Evolutionary conservation across 1,140 invertebrate genomes (phyloP).

Genomic region (Achroia grisella): DNA sequence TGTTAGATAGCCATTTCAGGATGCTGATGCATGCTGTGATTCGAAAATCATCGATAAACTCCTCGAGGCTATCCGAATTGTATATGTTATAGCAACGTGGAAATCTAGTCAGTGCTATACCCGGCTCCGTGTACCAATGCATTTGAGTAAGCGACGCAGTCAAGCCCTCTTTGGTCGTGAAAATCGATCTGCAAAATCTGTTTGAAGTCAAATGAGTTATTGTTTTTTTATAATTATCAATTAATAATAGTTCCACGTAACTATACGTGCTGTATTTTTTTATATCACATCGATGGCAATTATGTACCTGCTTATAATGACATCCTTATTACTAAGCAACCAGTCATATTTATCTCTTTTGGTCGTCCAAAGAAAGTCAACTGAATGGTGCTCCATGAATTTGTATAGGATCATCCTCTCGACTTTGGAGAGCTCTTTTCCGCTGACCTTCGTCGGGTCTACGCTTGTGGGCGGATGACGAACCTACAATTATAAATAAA

Average conservation of each 20-base stretch:
- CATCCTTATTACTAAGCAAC: conserved; percentile 70
- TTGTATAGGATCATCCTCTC: conserved; percentile 78
- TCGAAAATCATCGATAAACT: conserved; percentile 93
- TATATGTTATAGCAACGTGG: conserved; percentile 91
- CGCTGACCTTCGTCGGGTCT: conserved; percentile 61
- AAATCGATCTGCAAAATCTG: conserved; percentile 86
- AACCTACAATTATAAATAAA: conserved; percentile 19
- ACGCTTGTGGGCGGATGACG: conserved; percentile 69
- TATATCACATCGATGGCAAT: no score
- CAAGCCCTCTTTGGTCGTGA: conserved; percentile 93
- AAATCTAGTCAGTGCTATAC: conserved; percentile 85
- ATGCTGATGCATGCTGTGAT: conserved; percentile 89
- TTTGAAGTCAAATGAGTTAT: neutral
- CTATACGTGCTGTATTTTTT: no score
- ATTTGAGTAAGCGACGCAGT: conserved; percentile 88
- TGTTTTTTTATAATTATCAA: no score
- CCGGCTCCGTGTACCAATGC: conserved; percentile 91
- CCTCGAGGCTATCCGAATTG: conserved; percentile 88
- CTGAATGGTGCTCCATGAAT: conserved; percentile 80
- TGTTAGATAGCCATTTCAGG: conserved; percentile 82
- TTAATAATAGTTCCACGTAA: no score
- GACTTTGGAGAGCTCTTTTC: conserved; percentile 54
- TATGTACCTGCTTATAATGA: conserved; percentile 67
- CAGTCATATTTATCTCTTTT: conserved; percentile 84
- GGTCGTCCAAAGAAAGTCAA: conserved; percentile 92